Conservation (phyloP, 2,888 invertebrate genomes). For the Cerastis leucographa region DNA sequence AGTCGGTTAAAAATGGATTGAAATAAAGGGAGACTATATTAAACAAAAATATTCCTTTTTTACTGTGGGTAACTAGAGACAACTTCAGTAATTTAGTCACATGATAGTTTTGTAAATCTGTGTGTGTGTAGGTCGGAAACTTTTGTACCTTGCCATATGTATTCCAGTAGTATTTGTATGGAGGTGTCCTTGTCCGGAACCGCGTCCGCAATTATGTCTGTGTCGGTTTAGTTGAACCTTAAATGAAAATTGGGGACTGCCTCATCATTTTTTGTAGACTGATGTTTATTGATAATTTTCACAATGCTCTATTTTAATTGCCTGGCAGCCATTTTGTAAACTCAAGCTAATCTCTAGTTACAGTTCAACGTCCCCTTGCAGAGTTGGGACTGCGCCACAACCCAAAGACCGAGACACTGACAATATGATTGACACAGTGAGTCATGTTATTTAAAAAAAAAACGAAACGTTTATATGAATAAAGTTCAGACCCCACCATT, state of each 20-base stretch:
- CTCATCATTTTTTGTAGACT: background rate
- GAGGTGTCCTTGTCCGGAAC: background rate
- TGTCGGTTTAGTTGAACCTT: background rate
- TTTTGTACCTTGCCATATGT: no score
- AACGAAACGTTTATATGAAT: background rate
- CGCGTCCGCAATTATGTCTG: background rate
- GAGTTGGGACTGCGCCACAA: slow-evolving; percentile 89
- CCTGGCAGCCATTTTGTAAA: slow-evolving; percentile 22
- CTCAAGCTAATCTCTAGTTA: slow-evolving; percentile 77
- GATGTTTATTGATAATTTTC: background rate
- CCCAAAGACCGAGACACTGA: slow-evolving; percentile 77
- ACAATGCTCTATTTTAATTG: background rate
- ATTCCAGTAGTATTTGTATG: background rate
- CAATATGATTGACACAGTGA: slow-evolving; percentile 73
- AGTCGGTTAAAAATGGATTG: no score
- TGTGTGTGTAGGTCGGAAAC: no score
- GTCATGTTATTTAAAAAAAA: slow-evolving; percentile 34
- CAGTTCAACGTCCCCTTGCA: slow-evolving; percentile 90
- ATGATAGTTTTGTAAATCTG: no score
- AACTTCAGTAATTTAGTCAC: no score
- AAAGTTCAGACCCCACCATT: slow-evolving; percentile 12
- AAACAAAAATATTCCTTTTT: no score
- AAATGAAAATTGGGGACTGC: background rate
- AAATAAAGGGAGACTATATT: no score
- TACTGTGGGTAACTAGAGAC: no score